Evolutionary conservation across 2,888 invertebrate genomes (phyloP), one percentile per base, ranked within the genome.

Genomic region (Alloscopus bannaensis): DNA sequence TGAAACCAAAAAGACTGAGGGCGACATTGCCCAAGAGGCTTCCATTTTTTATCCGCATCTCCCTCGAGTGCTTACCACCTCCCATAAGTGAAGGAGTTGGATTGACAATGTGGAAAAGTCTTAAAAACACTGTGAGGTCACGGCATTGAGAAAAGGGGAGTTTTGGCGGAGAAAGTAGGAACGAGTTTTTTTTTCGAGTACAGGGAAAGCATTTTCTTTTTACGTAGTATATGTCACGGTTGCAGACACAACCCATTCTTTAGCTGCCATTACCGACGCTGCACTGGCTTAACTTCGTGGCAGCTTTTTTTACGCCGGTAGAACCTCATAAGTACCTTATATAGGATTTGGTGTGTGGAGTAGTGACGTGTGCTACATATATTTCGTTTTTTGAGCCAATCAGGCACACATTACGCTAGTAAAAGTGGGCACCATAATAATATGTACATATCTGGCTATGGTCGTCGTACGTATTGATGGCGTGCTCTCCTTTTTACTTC

Each of bases 161-260:
- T n/a, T n/a, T n/a, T n/a, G n/a, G n/a, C n/a, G n/a, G n/a, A n/a
- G n/a, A n/a, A n/a, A n/a, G n/a, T n/a, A n/a, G n/a, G n/a, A n/a
- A n/a, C n/a, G n/a, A n/a, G n/a, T n/a, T n/a, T n/a, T n/a, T n/a
- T n/a, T n/a, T n/a, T n/a, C n/a, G n/a, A n/a, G n/a, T n/a, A n/a
- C n/a, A 31, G 59, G n/a, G 31, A 59, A 59, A 59, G 4, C 20
- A 8, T 31, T 59, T 59, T 31, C 31, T 31, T 59, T 18, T 55
- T 28, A n/a, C 52, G 22, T 3, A 22, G 20, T 52, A 36, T 36
- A 29, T 59, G 59, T 59, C 59, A 59, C 8, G 20, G 59, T 59
- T 16, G 59, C n/a, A 59, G 59, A 59, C 6, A 22, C 22, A 22
- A 24, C 55, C 59, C n/a, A 59, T 59, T 59, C 59, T 59, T 59